phyloP scores from a whole-genome alignment of 2,888 invertebrate species.

The Hedychridium roseum region DNA sequence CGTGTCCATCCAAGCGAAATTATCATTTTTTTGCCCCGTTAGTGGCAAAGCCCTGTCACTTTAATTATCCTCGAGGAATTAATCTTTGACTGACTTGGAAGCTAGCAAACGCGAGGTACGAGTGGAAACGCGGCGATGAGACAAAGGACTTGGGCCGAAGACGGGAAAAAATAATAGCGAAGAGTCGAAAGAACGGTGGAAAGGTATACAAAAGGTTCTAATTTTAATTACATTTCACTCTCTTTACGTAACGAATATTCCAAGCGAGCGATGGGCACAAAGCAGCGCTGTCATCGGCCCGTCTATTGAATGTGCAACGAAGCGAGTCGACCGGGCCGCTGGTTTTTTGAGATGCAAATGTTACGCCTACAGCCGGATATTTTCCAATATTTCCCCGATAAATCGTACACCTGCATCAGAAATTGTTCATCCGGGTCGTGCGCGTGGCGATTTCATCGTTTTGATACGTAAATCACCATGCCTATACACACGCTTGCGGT shows the following conservation, averaged over 20 bases:
- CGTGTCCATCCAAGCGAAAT: too few species aligned
- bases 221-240: constrained; percentile 22
- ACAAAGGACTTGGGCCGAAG: too few species aligned
- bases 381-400: neutral
- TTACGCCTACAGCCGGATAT: constrained; percentile 22
- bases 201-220: constrained; percentile 19
- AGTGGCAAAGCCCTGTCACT: too few species aligned
- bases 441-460: neutral
- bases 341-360: constrained; percentile 43
- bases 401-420: neutral
- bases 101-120: too few species aligned
- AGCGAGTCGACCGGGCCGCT: constrained; percentile 13
- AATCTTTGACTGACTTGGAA: too few species aligned
- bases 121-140: too few species aligned
- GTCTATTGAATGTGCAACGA: constrained; percentile 39
- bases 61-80: too few species aligned
- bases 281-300: constrained; percentile 33
- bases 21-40: too few species aligned
- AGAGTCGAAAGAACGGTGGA: too few species aligned
- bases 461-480: neutral
- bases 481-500: neutral
- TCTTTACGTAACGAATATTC: neutral
- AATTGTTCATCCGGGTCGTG: too few species aligned
- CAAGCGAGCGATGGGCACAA: constrained; percentile 9
- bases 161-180: too few species aligned